Percentiles rank a stretch among this genome's conserved stretches.
These are phyloP conservation scores for Prosopocoilus inquinatus DNA, from an alignment of 2,888 invertebrate species.

Conservation along the genomic window DNA sequence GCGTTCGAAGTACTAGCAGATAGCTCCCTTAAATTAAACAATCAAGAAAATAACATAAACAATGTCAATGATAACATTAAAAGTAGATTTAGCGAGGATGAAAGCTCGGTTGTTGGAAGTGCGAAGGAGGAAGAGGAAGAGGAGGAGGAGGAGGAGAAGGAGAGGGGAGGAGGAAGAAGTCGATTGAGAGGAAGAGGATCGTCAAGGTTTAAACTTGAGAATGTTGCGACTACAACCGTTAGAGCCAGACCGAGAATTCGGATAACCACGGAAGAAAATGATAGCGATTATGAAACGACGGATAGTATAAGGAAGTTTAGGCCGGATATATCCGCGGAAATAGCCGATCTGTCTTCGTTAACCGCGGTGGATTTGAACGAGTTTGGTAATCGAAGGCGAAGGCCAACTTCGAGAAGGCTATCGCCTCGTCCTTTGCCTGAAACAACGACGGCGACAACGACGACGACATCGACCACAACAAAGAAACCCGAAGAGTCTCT, in stretches of 20 bases:
- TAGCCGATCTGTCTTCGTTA: conserved; percentile 57
- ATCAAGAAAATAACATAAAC: conserved; percentile 16
- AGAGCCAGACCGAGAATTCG: conserved; percentile 19
- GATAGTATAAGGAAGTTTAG: conserved; percentile 39
- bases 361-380: conserved; percentile 52
- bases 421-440: background rate
- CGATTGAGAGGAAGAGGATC: conserved; percentile 28
- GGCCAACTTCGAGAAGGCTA: conserved; percentile 5
- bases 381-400: conserved; percentile 7
- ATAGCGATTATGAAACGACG: conserved; percentile 35
- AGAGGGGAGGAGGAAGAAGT: background rate
- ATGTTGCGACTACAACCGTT: conserved; percentile 16
- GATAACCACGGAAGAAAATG: conserved; percentile 31
- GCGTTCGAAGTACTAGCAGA: conserved; percentile 5
- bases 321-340: conserved; percentile 39
- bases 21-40: conserved; percentile 10
- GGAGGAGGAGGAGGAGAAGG: background rate
- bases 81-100: background rate
- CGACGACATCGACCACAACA: conserved; percentile 12
- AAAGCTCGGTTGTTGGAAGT: background rate
- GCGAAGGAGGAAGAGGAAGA: background rate
- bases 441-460: conserved; percentile 10
- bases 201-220: conserved; percentile 32
- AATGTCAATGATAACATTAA: background rate
- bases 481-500: conserved; percentile 12